Conservation (phyloP, 2,888 invertebrate genomes). For the Cacoxenus indagator region DNA sequence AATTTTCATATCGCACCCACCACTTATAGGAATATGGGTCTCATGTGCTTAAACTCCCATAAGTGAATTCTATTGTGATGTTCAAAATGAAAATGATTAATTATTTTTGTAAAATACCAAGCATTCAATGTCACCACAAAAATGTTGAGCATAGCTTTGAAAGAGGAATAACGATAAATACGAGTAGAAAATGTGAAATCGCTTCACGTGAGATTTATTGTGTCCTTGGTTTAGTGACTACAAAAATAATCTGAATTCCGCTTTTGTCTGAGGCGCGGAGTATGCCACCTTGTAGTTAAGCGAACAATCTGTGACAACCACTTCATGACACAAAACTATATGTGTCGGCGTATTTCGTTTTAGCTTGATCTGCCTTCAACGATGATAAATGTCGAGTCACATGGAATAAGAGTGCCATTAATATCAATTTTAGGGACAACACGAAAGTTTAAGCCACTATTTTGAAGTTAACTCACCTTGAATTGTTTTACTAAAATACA, state of each 20-base stretch:
- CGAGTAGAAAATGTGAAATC: slow-evolving; percentile 58
- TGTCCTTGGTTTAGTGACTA: slow-evolving; percentile 67
- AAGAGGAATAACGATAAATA: slow-evolving; percentile 37
- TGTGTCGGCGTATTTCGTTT: slow-evolving; percentile 34
- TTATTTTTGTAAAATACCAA: slow-evolving; percentile 48
- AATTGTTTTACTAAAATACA: not conserved
- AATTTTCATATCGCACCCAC: too few species aligned
- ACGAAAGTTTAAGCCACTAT: slow-evolving; percentile 50
- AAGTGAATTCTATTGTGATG: slow-evolving; percentile 37
- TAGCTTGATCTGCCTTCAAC: slow-evolving; percentile 43
- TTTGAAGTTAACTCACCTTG: not conserved
- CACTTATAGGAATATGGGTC: too few species aligned
- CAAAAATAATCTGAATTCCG: slow-evolving; percentile 24
- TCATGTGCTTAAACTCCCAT: not conserved
- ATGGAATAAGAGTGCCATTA: slow-evolving; percentile 44
- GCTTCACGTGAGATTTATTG: slow-evolving; percentile 70
- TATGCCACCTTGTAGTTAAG: not conserved
- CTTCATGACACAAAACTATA: not conserved
- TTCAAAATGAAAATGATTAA: slow-evolving; percentile 54
- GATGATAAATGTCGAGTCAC: slow-evolving; percentile 35
- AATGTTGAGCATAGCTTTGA: slow-evolving; percentile 46
- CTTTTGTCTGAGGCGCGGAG: not conserved
- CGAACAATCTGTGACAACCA: not conserved
- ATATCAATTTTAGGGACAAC: slow-evolving; percentile 47
- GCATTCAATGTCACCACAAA: slow-evolving; percentile 51